Evolutionary conservation across 2,797 vertebrate species (phyloP).

Genomic region (Peromyscus eremicus): DNA sequence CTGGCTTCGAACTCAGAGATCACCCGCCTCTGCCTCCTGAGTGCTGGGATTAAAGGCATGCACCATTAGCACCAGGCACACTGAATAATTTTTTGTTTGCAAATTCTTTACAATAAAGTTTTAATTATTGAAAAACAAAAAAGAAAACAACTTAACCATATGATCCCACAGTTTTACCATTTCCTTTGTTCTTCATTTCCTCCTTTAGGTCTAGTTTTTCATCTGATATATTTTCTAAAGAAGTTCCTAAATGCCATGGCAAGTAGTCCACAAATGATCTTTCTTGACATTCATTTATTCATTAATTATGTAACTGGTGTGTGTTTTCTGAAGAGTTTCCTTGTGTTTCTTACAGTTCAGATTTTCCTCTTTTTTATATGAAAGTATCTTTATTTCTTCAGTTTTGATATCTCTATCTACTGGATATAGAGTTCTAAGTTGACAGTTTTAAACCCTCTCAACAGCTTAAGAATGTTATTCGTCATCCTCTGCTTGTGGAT

Average conservation of each 20-base stretch:
- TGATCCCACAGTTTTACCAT: background rate
- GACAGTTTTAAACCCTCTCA: background rate
- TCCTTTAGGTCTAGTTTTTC: background rate
- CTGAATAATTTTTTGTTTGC: background rate
- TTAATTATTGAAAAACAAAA: background rate
- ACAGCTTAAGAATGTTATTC: background rate
- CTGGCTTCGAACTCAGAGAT: background rate
- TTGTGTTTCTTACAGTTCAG: background rate
- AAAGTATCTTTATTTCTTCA: slow-evolving; percentile 58
- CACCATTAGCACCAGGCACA: background rate
- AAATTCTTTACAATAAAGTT: background rate
- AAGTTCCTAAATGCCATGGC: too few relatives aligned
- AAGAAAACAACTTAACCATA: background rate
- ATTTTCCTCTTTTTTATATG: slow-evolving; percentile 26
- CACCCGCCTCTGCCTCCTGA: background rate
- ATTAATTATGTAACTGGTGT: background rate
- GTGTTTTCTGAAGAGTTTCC: background rate
- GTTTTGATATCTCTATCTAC: background rate
- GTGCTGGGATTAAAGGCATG: background rate
- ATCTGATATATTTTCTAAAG: slow-evolving; percentile 25
- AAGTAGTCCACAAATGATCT: too few relatives aligned
- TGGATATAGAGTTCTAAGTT: slow-evolving; percentile 23
- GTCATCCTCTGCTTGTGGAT: background rate
- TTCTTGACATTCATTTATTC: background rate
- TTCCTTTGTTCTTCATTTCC: background rate